Percentiles rank a stretch among this genome's conserved stretches.
Conservation (phyloP, 2,888 invertebrate species). For the Phragmatobia fuliginosa region DNA sequence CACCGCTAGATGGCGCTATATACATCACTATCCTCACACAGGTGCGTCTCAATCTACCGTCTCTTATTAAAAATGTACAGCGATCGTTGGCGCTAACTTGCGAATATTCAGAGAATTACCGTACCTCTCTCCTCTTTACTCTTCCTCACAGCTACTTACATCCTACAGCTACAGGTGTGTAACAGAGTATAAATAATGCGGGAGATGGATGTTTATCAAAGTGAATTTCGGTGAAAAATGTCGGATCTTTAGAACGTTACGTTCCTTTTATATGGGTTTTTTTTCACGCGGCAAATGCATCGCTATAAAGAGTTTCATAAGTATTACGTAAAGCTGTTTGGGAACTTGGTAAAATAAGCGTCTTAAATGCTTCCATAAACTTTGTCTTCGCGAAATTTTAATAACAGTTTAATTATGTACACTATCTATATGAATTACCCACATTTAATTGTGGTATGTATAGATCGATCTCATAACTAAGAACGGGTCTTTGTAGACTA, state of each 20-base stretch:
- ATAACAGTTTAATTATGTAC: not conserved
- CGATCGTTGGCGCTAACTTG: constrained; percentile 26
- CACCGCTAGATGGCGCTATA: constrained; percentile 6
- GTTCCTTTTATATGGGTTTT: not conserved
- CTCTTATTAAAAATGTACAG: constrained; percentile 66
- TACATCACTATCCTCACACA: constrained; percentile 38
- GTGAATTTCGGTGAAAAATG: constrained; percentile 47
- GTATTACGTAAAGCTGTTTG: not conserved
- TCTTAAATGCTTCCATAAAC: not conserved
- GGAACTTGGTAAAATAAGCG: not conserved
- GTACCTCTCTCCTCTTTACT: constrained; percentile 4
- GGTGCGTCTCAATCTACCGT: constrained; percentile 64
- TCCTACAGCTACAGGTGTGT: constrained; percentile 15
- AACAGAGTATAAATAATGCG: constrained; percentile 32
- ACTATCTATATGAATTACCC: not conserved
- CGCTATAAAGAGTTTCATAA: constrained; percentile 10
- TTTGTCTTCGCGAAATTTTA: not conserved
- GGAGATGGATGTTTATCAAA: constrained; percentile 36
- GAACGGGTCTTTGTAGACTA: no score
- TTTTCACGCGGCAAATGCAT: constrained; percentile 17
- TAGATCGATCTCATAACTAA: no score
- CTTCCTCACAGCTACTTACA: constrained; percentile 7
- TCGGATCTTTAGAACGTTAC: constrained; percentile 6
- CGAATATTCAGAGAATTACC: constrained; percentile 17
- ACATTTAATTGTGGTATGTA: not conserved